Conservation (phyloP, 2,888 invertebrate species). For the Drosophila mimetica region DNA sequence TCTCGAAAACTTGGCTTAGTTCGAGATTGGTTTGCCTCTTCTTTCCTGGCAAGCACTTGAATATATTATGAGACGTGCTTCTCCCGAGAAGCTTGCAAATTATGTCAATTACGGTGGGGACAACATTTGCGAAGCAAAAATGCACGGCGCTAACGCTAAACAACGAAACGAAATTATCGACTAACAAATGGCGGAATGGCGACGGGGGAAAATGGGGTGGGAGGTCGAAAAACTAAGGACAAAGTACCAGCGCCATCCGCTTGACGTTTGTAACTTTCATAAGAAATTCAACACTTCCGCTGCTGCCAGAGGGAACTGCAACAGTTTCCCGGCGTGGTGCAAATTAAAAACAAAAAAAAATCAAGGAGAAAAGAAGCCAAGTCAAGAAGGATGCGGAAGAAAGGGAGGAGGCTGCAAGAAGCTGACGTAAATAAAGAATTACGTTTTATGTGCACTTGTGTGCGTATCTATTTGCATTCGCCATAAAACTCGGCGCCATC, state of each 20-base stretch:
- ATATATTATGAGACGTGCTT: constrained; percentile 36
- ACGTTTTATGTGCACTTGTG: constrained; percentile 50
- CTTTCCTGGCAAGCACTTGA: constrained; percentile 17
- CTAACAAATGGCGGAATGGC: constrained; percentile 41
- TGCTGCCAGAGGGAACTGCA: constrained; percentile 31
- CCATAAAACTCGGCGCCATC: constrained; percentile 67
- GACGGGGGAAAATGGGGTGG: constrained; percentile 2
- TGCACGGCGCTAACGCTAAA: constrained; percentile 25
- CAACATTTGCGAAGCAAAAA: constrained; percentile 42
- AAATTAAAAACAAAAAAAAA: constrained; percentile 55
- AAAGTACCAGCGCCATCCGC: constrained; percentile 22
- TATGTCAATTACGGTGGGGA: constrained; percentile 46
- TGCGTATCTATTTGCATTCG: constrained; percentile 65
- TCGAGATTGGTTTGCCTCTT: constrained; percentile 23
- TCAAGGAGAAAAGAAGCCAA: constrained; percentile 4
- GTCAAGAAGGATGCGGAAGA: background rate
- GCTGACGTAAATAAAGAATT: constrained; percentile 68
- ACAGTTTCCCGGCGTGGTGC: constrained; percentile 46
- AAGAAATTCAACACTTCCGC: constrained; percentile 68
- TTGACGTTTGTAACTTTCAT: constrained; percentile 50
- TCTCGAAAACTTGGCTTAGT: constrained; percentile 33
- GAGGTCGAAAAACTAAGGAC: constrained; percentile 21
- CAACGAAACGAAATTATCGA: constrained; percentile 46
- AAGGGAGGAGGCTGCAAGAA: constrained; percentile 10
- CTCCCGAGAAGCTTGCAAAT: constrained; percentile 38